A percentile compares a stretch with the other conserved stretches of the same genome.
Conservation (phyloP, 2,888 invertebrate species). For the Ectobius pallidus region DNA sequence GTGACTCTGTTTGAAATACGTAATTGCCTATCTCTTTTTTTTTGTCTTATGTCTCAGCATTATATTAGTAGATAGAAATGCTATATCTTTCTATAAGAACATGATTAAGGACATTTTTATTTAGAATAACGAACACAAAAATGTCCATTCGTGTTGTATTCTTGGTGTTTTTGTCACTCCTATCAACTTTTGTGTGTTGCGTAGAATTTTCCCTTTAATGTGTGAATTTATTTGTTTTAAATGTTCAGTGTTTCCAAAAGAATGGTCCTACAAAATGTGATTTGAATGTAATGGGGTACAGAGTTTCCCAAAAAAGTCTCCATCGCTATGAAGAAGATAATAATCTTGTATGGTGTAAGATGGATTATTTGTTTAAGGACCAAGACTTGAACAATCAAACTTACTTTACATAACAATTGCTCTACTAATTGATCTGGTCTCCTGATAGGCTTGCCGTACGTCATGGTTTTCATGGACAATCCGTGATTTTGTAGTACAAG, state of each 20-base stretch:
- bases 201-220: conserved; percentile 15
- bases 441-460: too few relatives aligned
- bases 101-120: conserved; percentile 4
- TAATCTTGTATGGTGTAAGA: too few relatives aligned
- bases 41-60: conserved; percentile 14
- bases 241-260: conserved; percentile 3
- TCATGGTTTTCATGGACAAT: too few relatives aligned
- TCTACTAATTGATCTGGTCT: too few relatives aligned
- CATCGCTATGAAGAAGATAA: too few relatives aligned
- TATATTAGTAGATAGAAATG: not conserved
- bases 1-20: not conserved
- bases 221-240: conserved; percentile 16
- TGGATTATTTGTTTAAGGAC: too few relatives aligned
- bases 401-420: too few relatives aligned
- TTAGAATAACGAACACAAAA: not conserved
- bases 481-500: too few relatives aligned
- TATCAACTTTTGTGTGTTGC: conserved; percentile 20
- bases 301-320: too few relatives aligned
- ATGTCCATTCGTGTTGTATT: conserved; percentile 19
- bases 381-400: too few relatives aligned
- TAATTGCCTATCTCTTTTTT: not conserved
- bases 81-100: not conserved
- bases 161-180: conserved; percentile 22
- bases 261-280: too few relatives aligned
- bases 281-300: too few relatives aligned